Base-by-base conservation (phyloP, 2,888 invertebrate genomes). In the Gibbula magus region DNA sequence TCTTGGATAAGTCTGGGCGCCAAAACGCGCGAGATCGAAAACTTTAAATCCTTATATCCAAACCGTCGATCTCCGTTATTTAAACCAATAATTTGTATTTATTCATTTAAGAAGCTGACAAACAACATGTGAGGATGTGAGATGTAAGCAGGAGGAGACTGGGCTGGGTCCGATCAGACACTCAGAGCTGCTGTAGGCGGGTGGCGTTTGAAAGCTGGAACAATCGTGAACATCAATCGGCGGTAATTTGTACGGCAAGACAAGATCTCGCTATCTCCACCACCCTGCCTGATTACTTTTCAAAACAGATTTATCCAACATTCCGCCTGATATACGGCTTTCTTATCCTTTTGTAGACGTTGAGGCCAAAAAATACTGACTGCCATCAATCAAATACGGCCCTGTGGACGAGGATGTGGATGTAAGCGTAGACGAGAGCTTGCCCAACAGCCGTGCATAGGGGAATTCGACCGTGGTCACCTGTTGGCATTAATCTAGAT, bases 401-500 rank as follows among this genome's bases (percentile, higher is more conserved):
- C 45, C 45, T 10, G 8, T 35, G 39, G 70, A 32, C 70, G 8
- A 29, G 29, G 32, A 39, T 39, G 20, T 39, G 29, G 70, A 70
- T 70, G 70, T 70, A 70, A 70, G 18, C 35, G 20, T 70, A 35
- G 35, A 20, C 32, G 70, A 10, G 70, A 70, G 70, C 20, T 10
- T 35, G 29, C 39, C 32, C 70, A 35, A 70, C 70, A 70, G 70
- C 70, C 70, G 70, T 29, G 25, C 70, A 35, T 29, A 35, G 32
- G 70, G 32, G 29, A 70, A 70, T 39, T 70, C 70, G 70, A 70
- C 70, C 70, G 25, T 70, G 70, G 20, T 70, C 70, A 70, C 70
- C 70, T 70, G 70, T 70, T 70, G 70, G 70, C 70, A 70, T 70
- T 70, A 70, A 70, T 70, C 70, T 70, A 70, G 70, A 35, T 70